Base-by-base conservation (phyloP, 2,888 invertebrate genomes). In the Napeogenes inachia region DNA sequence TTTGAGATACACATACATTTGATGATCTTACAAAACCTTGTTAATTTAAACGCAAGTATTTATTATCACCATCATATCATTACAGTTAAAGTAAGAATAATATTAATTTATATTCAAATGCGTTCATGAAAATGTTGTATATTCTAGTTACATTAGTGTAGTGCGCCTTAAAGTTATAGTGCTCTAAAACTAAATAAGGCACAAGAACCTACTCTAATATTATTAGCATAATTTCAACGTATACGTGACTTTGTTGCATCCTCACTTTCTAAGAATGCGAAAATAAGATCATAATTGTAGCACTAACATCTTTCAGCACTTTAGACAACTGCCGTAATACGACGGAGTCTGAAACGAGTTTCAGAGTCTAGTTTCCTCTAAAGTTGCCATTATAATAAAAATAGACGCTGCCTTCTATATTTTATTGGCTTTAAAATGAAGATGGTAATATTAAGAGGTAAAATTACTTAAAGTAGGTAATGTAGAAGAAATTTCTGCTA, bases 291-390 rank as follows among this genome's bases (percentile, higher is more conserved):
- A 64, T 69, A 65, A 69, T 60, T 63, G 61, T 45, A 57, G 45
- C 59, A 56, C 57, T 64, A 64, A 65, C 65, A 65, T 64, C 62
- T 54, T 65, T 62, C 58, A 64, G 67, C 68, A 69, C 67, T 64
- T 69, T 66, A 61, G 61, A 63, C 59, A 57, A 60, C 55, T 56
- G 54, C 55, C 60, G 53, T 69, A 64, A 65, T 61, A 64, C 55
- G 60, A 57, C 54, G 58, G 54, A 57, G 58, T 58, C 62, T 32
- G 50, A 64, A 66, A 66, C 57, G 66, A 63, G 61, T 50, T 13
- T 42, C 42, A 10, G 42, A 42, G 42, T 42, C 50, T 47, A 47
- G 47, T 21, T 47, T 5, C 47, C 61, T 53, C 46, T 56, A 56
- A 59, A 32, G 60, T 54, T 64, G 61, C 59, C 64, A 54, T 64